Evolutionary conservation across 2,888 invertebrate genomes (phyloP).

Genomic region (Thereva unica): DNA sequence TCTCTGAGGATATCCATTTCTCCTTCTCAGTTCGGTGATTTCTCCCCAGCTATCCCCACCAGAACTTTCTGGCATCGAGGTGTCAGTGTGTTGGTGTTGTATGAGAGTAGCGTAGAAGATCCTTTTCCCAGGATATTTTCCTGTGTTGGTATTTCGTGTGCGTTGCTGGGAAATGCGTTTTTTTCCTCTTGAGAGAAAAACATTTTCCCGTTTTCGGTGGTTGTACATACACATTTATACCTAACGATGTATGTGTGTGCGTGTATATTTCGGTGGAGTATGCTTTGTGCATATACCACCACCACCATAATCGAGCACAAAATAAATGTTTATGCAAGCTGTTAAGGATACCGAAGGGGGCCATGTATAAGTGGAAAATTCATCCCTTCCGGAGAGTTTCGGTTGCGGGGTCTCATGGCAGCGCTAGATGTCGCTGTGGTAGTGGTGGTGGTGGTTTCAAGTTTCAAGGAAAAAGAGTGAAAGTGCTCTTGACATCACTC

Average conservation of each 20-base stretch:
- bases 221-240: no score
- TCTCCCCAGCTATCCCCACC: neutral
- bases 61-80: neutral
- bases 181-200: constrained; percentile 26
- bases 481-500: constrained; percentile 38
- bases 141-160: neutral
- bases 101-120: constrained; percentile 31
- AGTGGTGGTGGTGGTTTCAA: no score
- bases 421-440: no score
- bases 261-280: neutral
- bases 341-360: no score
- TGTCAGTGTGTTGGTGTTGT: neutral
- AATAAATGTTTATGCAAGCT: no score
- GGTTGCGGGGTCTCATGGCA: no score
- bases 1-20: neutral
- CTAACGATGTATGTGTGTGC: constrained; percentile 1
- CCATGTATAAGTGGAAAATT: no score
- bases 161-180: constrained; percentile 30
- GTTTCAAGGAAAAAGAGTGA: constrained; percentile 32
- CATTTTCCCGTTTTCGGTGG: no score
- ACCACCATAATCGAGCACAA: no score
- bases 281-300: no score
- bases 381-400: no score
- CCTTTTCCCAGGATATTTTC: neutral
- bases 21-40: neutral